phyloP scores from a whole-genome alignment of 2,888 invertebrate species.

The Keiferia lycopersicella region DNA sequence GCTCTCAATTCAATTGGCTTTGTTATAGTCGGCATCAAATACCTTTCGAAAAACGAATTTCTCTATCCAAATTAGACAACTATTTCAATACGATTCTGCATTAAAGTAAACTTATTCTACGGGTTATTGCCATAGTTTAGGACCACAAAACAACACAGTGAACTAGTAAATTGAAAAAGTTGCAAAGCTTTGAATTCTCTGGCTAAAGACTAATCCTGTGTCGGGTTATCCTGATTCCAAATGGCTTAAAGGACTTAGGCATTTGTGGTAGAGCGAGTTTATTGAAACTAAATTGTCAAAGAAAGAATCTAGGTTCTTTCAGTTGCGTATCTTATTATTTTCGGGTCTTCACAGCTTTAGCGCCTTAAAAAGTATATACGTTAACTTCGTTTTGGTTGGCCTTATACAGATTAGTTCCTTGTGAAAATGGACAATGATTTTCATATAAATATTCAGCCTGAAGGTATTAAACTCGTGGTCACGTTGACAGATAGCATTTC shows the following conservation, averaged over 20 bases:
- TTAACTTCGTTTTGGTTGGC: too few relatives aligned
- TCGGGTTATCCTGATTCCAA: conserved; percentile 7
- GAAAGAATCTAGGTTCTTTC: too few relatives aligned
- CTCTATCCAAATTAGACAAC: not conserved
- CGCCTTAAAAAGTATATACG: too few relatives aligned
- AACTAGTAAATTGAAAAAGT: conserved; percentile 18
- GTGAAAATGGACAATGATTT: too few relatives aligned
- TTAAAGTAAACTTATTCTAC: not conserved
- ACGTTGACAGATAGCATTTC: conserved; percentile 3
- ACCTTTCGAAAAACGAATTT: not conserved
- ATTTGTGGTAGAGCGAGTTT: not conserved
- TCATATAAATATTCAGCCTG: too few relatives aligned
- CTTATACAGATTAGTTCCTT: too few relatives aligned
- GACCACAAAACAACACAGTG: conserved; percentile 7
- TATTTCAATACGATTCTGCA: not conserved
- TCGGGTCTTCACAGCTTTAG: too few relatives aligned
- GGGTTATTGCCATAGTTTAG: not conserved
- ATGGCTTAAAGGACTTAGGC: not conserved
- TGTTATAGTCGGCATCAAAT: too few relatives aligned
- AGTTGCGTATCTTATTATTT: too few relatives aligned
- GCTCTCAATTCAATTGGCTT: too few relatives aligned
- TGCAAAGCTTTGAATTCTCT: conserved; percentile 15
- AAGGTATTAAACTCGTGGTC: not conserved
- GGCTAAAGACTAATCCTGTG: conserved; percentile 7
- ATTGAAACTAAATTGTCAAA: not conserved